These are phyloP conservation scores for Pseudomyrmex concolor DNA, from an alignment of 1,140 invertebrate species.

Conservation along the genomic window DNA sequence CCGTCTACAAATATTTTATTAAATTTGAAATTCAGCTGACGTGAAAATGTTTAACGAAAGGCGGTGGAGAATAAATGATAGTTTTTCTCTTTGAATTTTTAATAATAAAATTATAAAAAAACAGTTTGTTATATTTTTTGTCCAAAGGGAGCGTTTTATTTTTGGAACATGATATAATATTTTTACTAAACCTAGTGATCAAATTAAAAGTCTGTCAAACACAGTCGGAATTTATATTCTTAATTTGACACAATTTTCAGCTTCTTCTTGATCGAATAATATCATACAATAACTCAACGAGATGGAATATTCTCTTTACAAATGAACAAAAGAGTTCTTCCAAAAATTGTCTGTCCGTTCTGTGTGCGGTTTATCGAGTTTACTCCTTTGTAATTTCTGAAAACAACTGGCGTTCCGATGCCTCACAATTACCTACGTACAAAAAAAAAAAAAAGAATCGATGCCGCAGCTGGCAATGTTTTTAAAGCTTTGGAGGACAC, in stretches of 20 bases:
- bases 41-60: not conserved
- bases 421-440: not conserved
- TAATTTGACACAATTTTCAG: too few species aligned
- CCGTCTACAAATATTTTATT: not conserved
- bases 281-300: constrained; percentile 22
- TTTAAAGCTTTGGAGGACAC: not conserved
- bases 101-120: too few species aligned
- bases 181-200: too few species aligned
- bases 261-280: too few species aligned
- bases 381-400: constrained; percentile 31
- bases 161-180: too few species aligned
- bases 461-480: not conserved
- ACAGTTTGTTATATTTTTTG: too few species aligned
- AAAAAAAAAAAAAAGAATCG: not conserved
- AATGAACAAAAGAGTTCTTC: constrained; percentile 34
- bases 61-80: too few species aligned
- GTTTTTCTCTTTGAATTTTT: too few species aligned
- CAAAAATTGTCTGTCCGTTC: constrained; percentile 57
- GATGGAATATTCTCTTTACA: not conserved
- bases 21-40: not conserved
- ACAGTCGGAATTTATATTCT: too few species aligned
- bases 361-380: constrained; percentile 43
- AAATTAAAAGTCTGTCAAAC: too few species aligned
- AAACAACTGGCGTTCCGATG: constrained; percentile 32
- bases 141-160: too few species aligned